A percentile compares a stretch with the other conserved stretches of the same genome.
Conservation (phyloP, 2,888 invertebrate species). For the Dichetophora obliterata region DNA sequence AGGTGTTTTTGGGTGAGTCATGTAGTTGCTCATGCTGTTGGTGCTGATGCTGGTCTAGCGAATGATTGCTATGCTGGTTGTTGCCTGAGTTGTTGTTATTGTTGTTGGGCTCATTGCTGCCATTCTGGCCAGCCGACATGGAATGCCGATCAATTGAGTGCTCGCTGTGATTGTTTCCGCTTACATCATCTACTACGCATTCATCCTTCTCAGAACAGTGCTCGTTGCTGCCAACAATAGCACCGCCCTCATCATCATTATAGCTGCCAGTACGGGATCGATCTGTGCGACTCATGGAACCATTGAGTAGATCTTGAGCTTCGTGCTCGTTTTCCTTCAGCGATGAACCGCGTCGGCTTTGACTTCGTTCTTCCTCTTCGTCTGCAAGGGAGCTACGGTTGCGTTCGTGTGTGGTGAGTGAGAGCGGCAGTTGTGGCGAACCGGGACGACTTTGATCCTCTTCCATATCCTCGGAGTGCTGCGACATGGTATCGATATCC, state of each 20-base stretch:
- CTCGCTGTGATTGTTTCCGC: conserved; percentile 42
- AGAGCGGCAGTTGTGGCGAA: conserved; percentile 80
- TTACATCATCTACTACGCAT: background rate
- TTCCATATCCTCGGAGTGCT: conserved; percentile 76
- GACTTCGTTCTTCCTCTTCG: conserved; percentile 54
- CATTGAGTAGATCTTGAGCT: conserved; percentile 52
- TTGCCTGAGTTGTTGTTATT: conserved; percentile 52
- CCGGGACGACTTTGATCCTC: conserved; percentile 78
- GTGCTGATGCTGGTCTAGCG: conserved; percentile 65
- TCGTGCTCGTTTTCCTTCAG: conserved; percentile 52
- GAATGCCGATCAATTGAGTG: conserved; percentile 39
- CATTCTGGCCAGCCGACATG: conserved; percentile 40
- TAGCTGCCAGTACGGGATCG: conserved; percentile 47
- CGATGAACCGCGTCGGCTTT: conserved; percentile 41
- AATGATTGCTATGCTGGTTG: conserved; percentile 53
- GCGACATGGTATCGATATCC: conserved; percentile 77
- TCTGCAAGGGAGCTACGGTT: conserved; percentile 58
- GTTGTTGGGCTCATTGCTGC: conserved; percentile 51
- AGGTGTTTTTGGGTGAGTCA: conserved; percentile 52
- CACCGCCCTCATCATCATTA: conserved; percentile 52
- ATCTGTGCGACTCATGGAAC: conserved; percentile 45
- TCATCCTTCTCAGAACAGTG: conserved; percentile 38
- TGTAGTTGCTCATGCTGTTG: conserved; percentile 51
- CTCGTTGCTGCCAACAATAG: conserved; percentile 27
- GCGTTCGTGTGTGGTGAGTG: conserved; percentile 75